Evolutionary conservation across 2,113 vertebrate species (phyloP).

Genomic region (Sander lucioperca): DNA sequence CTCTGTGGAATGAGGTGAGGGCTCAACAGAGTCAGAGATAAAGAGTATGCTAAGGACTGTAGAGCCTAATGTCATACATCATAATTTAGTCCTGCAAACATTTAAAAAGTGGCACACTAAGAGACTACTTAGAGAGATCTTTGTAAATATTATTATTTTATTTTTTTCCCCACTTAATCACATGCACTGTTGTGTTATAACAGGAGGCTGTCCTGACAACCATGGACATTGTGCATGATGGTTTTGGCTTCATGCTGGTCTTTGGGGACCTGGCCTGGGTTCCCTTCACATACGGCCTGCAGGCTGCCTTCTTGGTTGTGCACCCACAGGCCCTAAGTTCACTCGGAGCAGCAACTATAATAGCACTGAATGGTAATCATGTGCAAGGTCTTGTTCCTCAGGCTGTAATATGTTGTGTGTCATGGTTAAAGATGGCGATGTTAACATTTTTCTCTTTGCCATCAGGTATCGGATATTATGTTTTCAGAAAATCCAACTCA

Average conservation of each 20-base stretch:
- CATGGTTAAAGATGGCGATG: not conserved
- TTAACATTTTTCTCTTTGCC: constrained; percentile 14
- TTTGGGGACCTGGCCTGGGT: constrained; percentile 93
- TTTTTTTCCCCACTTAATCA: not conserved
- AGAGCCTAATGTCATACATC: not conserved
- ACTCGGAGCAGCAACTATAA: constrained; percentile 77
- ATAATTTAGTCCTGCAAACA: not conserved
- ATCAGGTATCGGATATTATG: constrained; percentile 88
- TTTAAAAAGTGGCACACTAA: not conserved
- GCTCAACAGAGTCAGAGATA: not conserved
- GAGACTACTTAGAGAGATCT: not conserved
- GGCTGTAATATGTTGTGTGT: not conserved
- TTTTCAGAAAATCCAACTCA: constrained; percentile 93
- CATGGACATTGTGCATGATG: constrained; percentile 93
- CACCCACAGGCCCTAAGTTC: constrained; percentile 86
- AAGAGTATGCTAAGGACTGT: not conserved
- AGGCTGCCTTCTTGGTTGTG: constrained; percentile 88
- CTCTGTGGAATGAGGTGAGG: constrained; percentile 90
- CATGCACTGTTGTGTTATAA: not conserved
- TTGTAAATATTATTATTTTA: not conserved
- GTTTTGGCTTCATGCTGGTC: constrained; percentile 94
- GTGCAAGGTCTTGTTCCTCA: not conserved
- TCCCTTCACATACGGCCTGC: constrained; percentile 91
- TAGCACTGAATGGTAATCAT: constrained; percentile 86
- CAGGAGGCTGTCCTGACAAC: constrained; percentile 92